These are phyloP conservation scores for Athrips mouffetella DNA, from an alignment of 2,888 invertebrate genomes.

Conservation along the genomic window DNA sequence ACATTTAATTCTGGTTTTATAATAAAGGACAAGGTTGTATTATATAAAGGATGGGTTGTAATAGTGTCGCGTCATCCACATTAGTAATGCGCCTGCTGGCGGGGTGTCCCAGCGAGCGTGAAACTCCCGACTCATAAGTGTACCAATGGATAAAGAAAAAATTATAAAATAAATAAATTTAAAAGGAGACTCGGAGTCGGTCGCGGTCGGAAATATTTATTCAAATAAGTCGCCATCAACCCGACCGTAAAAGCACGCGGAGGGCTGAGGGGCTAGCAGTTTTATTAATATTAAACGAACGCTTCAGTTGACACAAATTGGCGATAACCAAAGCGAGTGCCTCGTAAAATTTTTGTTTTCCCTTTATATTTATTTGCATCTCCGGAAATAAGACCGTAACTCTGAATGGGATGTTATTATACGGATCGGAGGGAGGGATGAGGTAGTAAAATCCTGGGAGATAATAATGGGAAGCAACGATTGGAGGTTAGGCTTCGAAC, in stretches of 20 bases:
- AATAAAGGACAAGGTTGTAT: constrained; percentile 72
- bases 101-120: constrained; percentile 53
- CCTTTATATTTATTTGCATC: constrained; percentile 49
- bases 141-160: constrained; percentile 43
- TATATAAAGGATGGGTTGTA: constrained; percentile 73
- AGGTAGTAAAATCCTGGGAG: constrained; percentile 20
- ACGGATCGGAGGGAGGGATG: constrained; percentile 20
- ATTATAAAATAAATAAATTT: constrained; percentile 62
- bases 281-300: constrained; percentile 77
- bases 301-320: constrained; percentile 76
- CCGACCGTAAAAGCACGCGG: constrained; percentile 71
- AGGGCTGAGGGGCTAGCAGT: constrained; percentile 70
- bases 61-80: constrained; percentile 73
- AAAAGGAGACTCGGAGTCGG: constrained; percentile 45
- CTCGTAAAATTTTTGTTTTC: constrained; percentile 58
- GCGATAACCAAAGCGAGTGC: constrained; percentile 68
- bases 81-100: constrained; percentile 63
- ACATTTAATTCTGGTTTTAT: constrained; percentile 69
- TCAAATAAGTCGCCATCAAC: constrained; percentile 75
- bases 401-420: constrained; percentile 24
- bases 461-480: constrained; percentile 29
- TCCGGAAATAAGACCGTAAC: constrained; percentile 42
- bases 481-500: constrained; percentile 28
- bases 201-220: constrained; percentile 71
- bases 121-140: constrained; percentile 35